A percentile compares a stretch with the other conserved stretches of the same genome.
These are phyloP conservation scores for Macrotrachela quadricornifera DNA, from an alignment of 1,140 invertebrate species.

Conservation along the genomic window DNA sequence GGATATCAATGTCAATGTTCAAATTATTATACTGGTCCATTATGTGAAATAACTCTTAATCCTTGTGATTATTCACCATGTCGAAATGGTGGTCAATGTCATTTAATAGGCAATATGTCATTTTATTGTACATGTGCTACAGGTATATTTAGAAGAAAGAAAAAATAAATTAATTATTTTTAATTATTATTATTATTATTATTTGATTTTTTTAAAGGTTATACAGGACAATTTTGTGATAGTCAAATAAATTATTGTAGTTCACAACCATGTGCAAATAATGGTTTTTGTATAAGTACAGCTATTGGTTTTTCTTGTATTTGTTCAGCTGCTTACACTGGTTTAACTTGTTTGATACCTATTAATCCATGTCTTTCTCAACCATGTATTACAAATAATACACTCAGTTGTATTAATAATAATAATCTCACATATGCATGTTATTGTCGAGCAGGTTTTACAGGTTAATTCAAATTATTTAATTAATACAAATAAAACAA, in stretches of 20 bases:
- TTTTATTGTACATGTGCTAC: slow-evolving; percentile 2
- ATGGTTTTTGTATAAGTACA: neutral
- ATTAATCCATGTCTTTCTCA: neutral
- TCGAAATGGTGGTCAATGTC: slow-evolving; percentile 17
- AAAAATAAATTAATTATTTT: too few species aligned
- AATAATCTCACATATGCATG: too few species aligned
- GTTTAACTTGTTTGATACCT: slow-evolving; percentile 22
- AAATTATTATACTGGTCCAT: neutral
- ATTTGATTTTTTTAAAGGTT: slow-evolving; percentile 45
- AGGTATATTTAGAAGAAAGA: neutral
- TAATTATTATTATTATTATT: too few species aligned
- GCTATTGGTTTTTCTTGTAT: slow-evolving; percentile 46
- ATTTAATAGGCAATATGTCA: slow-evolving; percentile 14
- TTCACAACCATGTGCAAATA: slow-evolving; percentile 36
- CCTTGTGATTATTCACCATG: slow-evolving; percentile 24
- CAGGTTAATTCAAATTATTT: too few species aligned
- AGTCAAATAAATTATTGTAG: slow-evolving; percentile 74
- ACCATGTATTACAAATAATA: neutral
- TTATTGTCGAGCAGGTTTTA: too few species aligned
- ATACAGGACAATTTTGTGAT: slow-evolving; percentile 50
- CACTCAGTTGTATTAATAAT: too few species aligned
- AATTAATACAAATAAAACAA: too few species aligned
- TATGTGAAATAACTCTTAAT: slow-evolving; percentile 6
- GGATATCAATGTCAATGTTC: slow-evolving; percentile 17
- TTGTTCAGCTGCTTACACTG: slow-evolving; percentile 65